phyloP scores from a whole-genome alignment of 2,797 vertebrate species.

The Salarias fasciatus region DNA sequence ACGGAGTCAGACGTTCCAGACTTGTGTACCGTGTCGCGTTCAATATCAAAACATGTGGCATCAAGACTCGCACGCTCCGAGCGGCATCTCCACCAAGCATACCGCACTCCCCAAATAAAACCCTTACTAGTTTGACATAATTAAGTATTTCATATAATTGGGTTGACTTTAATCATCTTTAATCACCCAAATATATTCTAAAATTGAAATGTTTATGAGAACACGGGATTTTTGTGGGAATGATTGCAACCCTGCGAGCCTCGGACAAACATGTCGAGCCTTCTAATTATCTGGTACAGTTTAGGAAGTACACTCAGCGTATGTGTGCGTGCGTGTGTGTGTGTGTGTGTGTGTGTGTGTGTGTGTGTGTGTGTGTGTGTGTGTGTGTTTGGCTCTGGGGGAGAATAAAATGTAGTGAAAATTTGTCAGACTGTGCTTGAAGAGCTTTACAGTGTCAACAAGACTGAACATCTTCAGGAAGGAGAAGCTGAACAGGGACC shows the following conservation, averaged over 20 bases:
- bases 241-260: constrained; percentile 74
- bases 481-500: constrained; percentile 32
- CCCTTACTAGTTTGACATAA: constrained; percentile 78
- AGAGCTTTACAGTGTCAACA: constrained; percentile 59
- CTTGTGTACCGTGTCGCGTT: constrained; percentile 42
- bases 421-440: constrained; percentile 50
- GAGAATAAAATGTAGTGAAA: constrained; percentile 59
- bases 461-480: constrained; percentile 32
- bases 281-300: constrained; percentile 81
- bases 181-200: constrained; percentile 84
- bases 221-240: constrained; percentile 80
- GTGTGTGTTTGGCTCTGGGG: too few species aligned
- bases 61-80: constrained; percentile 62
- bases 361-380: too few species aligned
- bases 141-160: constrained; percentile 83
- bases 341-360: too few species aligned
- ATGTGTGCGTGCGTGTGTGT: constrained; percentile 58
- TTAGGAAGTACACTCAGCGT: constrained; percentile 69
- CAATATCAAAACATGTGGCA: constrained; percentile 78
- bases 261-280: constrained; percentile 79
- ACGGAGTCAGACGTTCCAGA: constrained; percentile 36
- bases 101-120: constrained; percentile 82
- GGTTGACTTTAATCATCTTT: constrained; percentile 81
- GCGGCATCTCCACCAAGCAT: constrained; percentile 59
- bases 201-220: constrained; percentile 84